Conservation (phyloP, 2,113 vertebrate species). For the Cnemophilus loriae region DNA sequence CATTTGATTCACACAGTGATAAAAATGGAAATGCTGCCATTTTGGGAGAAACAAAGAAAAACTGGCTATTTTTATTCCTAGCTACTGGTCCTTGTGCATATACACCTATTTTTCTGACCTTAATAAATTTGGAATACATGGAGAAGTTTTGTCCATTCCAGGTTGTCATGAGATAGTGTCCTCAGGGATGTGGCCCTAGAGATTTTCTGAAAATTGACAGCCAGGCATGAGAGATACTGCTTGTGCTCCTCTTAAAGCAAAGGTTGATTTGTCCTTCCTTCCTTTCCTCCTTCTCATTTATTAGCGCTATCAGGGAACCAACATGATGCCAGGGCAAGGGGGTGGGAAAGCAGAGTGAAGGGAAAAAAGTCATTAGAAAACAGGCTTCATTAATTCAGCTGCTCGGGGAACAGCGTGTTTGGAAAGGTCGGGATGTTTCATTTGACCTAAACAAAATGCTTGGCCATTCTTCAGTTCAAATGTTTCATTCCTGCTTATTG, state of each 20-base stretch:
- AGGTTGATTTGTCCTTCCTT: neutral
- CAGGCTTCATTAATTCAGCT: constrained; percentile 35
- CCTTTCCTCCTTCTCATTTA: neutral
- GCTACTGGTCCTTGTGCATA: neutral
- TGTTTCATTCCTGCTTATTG: neutral
- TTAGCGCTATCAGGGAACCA: neutral
- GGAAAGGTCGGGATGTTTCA: constrained; percentile 16
- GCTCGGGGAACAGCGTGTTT: accelerated
- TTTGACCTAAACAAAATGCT: constrained; percentile 34
- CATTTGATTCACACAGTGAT: neutral
- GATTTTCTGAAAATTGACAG: neutral
- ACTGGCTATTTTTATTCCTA: neutral
- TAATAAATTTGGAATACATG: neutral
- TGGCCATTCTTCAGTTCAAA: neutral
- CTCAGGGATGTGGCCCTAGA: neutral
- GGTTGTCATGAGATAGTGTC: neutral
- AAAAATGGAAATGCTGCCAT: neutral
- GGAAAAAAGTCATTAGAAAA: constrained; percentile 1
- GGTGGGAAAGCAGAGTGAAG: neutral
- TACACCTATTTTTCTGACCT: neutral
- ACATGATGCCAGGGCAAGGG: neutral
- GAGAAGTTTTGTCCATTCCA: neutral
- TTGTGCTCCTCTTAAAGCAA: neutral
- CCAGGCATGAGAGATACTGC: neutral
- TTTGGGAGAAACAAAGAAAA: neutral